These are phyloP conservation scores for Rhabditoides inermis DNA, from an alignment of 2,888 invertebrate species.

Conservation along the genomic window DNA sequence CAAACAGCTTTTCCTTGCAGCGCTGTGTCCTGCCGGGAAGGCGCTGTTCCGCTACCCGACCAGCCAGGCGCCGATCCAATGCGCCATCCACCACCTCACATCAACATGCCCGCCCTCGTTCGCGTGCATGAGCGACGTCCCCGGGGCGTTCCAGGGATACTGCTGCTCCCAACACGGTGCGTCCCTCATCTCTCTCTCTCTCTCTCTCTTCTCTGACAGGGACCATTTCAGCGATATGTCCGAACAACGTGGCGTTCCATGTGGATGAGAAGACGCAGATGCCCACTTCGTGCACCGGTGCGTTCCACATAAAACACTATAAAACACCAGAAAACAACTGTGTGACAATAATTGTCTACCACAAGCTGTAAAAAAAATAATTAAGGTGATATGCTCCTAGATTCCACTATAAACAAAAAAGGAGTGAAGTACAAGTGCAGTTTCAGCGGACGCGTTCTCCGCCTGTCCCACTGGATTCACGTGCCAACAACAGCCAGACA, in stretches of 20 bases:
- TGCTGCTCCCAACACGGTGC: conserved; percentile 32
- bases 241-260: conserved; percentile 28
- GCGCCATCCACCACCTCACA: conserved; percentile 20
- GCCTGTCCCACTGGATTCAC: conserved; percentile 31
- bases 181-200: too few species aligned
- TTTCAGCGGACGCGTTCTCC: too few species aligned
- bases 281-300: conserved; percentile 27
- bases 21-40: conserved; percentile 27
- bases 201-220: too few species aligned
- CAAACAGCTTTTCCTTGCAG: background rate
- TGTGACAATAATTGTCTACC: too few species aligned
- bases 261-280: conserved; percentile 26
- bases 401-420: too few species aligned
- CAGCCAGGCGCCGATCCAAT: conserved; percentile 27
- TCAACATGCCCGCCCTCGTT: conserved; percentile 24
- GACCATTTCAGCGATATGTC: conserved; percentile 32
- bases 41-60: conserved; percentile 27
- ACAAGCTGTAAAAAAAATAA: too few species aligned
- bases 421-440: too few species aligned
- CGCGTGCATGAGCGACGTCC: conserved; percentile 27
- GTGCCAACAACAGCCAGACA: conserved; percentile 30
- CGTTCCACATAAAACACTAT: too few species aligned
- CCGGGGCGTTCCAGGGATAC: conserved; percentile 29
- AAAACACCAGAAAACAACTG: too few species aligned
- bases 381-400: too few species aligned